These are phyloP conservation scores for Euthynnus affinis DNA, from an alignment of 2,797 vertebrate genomes.

Conservation along the genomic window DNA sequence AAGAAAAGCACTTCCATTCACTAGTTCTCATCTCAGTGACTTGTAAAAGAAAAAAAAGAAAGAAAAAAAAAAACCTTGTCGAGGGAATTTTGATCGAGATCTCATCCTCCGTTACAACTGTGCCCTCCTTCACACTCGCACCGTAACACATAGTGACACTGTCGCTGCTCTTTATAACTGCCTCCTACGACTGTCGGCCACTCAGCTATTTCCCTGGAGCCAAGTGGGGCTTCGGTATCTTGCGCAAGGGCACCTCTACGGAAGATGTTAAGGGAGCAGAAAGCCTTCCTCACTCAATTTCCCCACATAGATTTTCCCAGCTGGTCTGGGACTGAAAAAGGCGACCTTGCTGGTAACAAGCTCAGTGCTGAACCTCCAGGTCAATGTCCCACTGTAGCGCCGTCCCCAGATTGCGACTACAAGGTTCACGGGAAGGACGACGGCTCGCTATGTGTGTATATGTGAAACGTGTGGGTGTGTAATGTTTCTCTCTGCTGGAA, in stretches of 20 bases:
- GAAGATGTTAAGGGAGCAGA: slow-evolving; percentile 55
- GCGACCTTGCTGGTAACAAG: slow-evolving; percentile 68
- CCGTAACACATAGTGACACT: slow-evolving; percentile 52
- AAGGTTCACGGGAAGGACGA: slow-evolving; percentile 71
- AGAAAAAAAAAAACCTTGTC: neutral
- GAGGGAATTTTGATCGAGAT: slow-evolving; percentile 40
- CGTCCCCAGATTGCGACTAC: slow-evolving; percentile 52
- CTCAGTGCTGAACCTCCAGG: slow-evolving; percentile 55
- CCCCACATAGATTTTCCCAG: slow-evolving; percentile 54
- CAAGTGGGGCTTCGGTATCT: slow-evolving; percentile 29
- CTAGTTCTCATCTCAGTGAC: slow-evolving; percentile 37
- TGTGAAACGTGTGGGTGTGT: neutral
- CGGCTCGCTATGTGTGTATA: slow-evolving; percentile 12
- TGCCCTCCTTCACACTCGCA: slow-evolving; percentile 44
- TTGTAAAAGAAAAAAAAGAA: neutral
- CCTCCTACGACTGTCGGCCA: slow-evolving; percentile 31
- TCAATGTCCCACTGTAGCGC: slow-evolving; percentile 44
- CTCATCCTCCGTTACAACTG: slow-evolving; percentile 42
- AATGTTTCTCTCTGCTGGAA: neutral
- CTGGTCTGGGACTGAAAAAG: slow-evolving; percentile 44
- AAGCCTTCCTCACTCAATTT: slow-evolving; percentile 72
- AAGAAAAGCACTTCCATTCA: slow-evolving; percentile 39
- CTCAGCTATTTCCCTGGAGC: slow-evolving; percentile 42
- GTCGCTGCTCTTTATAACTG: slow-evolving; percentile 36
- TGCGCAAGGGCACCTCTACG: slow-evolving; percentile 72